phyloP scores from a whole-genome alignment of 2,113 vertebrate species.

The Orcinus orca region DNA sequence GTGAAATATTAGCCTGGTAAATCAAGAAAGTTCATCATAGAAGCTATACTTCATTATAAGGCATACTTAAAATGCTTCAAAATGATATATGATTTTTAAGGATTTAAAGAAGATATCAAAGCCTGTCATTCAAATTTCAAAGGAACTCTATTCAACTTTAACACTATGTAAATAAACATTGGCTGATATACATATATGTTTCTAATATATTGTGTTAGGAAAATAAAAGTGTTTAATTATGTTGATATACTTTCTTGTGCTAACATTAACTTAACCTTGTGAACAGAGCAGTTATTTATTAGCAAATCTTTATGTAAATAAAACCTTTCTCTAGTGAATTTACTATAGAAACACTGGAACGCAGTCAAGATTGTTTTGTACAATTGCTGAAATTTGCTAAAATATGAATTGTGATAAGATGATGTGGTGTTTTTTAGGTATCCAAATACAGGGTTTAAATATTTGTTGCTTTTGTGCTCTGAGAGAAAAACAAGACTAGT shows the following conservation, averaged over 20 bases:
- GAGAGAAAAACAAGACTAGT: background rate
- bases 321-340: background rate
- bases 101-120: background rate
- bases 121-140: background rate
- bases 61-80: slow-evolving; percentile 34
- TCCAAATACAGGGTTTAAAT: background rate
- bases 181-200: background rate
- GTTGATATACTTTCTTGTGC: background rate
- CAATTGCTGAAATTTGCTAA: slow-evolving; percentile 23
- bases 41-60: slow-evolving; percentile 14
- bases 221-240: slow-evolving; percentile 20
- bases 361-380: background rate
- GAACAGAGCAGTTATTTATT: slow-evolving; percentile 34
- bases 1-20: background rate
- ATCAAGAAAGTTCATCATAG: background rate
- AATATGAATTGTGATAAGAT: background rate
- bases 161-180: background rate
- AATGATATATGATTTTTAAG: background rate
- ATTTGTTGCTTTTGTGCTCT: background rate
- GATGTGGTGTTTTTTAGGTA: background rate
- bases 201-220: background rate
- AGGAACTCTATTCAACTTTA: slow-evolving; percentile 6
- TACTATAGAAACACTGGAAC: slow-evolving; percentile 33
- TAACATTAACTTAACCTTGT: slow-evolving; percentile 22
- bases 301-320: slow-evolving; percentile 26